Base-by-base conservation (phyloP, 2,113 vertebrate genomes). In the Hippocampus barbouri region DNA sequence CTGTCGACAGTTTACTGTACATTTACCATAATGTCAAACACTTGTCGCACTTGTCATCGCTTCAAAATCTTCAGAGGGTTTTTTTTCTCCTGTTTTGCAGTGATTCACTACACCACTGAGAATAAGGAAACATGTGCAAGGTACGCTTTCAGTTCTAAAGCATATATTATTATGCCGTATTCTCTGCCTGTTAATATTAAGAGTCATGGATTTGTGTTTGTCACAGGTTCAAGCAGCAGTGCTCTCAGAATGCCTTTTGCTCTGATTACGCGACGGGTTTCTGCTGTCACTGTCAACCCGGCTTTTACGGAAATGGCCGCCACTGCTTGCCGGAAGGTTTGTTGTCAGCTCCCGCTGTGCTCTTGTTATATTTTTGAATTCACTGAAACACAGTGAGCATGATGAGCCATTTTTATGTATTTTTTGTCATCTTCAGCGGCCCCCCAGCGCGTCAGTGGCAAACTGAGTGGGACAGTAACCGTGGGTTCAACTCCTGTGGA, bases 381-480 rank as follows among this genome's bases (percentile, higher is more conserved):
- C 14, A 11, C 10, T 8, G 23, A 30, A 70, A 20, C 41, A 43
- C 9, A 40, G 5, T 16, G 2, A 56, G 6, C 38, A 6, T 57
- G 20, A 12, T 49, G 16, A 38, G 34, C 5, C 34, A 27, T 15
- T 2, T 65, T 30, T 45, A 1, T 41, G 59, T 1, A 51, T 68
- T 8, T 30, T 4, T 34, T 34, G 30, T 34, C 30, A 0, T 34
- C 4, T 64, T 3, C 76, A 98, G 97, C 96, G 15, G 93, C 93
- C 1, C 96, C 95, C 54, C 95, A 97, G 69, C 95, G 96, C 8
- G 95, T 98, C 30, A 98, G 96, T 9, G 97, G 96, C 7, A 98
- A 97, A 85, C 95, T 98, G 78, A 97, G 89, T 0, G 97, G 96
- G 1, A 91, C 85, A 2, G 85, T 98, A 73, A 82, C 0, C 0